phyloP scores from a whole-genome alignment of 2,888 invertebrate species.

The Phyto melanocephala region DNA sequence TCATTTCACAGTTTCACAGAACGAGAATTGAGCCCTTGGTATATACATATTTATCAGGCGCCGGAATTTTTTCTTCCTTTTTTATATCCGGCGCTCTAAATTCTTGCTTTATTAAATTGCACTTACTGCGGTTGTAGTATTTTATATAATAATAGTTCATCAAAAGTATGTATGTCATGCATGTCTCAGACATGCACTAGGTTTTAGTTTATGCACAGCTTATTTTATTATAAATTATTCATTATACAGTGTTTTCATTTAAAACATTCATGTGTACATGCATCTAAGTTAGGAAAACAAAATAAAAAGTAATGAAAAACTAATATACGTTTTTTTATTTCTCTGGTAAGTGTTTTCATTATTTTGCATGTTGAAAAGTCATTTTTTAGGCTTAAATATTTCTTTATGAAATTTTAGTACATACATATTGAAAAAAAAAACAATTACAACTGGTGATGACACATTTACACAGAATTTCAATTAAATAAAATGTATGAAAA shows the following conservation, averaged over 20 bases:
- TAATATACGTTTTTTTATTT: not conserved
- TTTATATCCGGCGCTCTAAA: constrained; percentile 60
- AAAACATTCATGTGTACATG: not conserved
- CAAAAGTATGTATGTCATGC: constrained; percentile 24
- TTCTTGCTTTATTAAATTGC: constrained; percentile 10
- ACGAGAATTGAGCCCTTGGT: no score
- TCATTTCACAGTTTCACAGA: no score
- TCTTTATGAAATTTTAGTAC: not conserved
- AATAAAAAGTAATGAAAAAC: constrained; percentile 3
- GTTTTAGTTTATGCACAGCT: not conserved
- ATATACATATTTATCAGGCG: constrained; percentile 44
- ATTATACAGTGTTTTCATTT: constrained; percentile 12
- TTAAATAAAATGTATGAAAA: not conserved
- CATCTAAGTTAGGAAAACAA: not conserved
- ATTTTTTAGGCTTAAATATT: not conserved
- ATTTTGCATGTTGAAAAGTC: constrained; percentile 20
- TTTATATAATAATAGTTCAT: not conserved
- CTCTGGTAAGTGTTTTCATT: not conserved
- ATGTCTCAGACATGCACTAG: constrained; percentile 6
- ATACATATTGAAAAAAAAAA: constrained; percentile 17
- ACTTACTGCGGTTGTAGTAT: not conserved
- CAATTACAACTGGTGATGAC: constrained; percentile 26
- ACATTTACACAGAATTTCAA: not conserved
- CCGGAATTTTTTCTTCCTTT: constrained; percentile 22
- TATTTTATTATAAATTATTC: constrained; percentile 8